phyloP scores from a whole-genome alignment of 2,888 invertebrate genomes.

The Dioctria rufipes region DNA sequence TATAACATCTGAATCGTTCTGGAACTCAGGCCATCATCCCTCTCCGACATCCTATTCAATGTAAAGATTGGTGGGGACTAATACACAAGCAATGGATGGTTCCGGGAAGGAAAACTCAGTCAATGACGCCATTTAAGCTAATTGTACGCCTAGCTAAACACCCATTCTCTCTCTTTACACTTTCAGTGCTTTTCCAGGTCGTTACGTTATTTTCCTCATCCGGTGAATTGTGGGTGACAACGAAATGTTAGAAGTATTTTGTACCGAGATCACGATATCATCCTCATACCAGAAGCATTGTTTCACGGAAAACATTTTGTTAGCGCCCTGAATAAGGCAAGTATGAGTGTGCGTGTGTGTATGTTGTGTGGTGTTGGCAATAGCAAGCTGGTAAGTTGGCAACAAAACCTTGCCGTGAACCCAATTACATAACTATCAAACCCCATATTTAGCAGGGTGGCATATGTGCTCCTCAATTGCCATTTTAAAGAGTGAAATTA shows the following conservation, averaged over 20 bases:
- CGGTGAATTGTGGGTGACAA: conserved; percentile 29
- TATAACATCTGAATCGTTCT: conserved; percentile 14
- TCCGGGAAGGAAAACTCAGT: conserved; percentile 41
- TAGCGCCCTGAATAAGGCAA: conserved; percentile 18
- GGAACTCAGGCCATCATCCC: conserved; percentile 4
- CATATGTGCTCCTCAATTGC: conserved; percentile 29
- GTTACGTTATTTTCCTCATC: conserved; percentile 41
- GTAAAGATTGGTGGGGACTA: conserved; percentile 6
- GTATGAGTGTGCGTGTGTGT: background rate
- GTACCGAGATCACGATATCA: conserved; percentile 33
- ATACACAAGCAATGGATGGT: conserved; percentile 28
- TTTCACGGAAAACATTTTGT: conserved; percentile 51
- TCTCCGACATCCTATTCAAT: background rate
- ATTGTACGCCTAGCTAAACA: conserved; percentile 39
- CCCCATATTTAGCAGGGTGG: background rate
- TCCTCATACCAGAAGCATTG: conserved; percentile 18
- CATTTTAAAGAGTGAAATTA: conserved; percentile 42
- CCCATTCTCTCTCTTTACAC: conserved; percentile 29
- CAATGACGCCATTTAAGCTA: conserved; percentile 44
- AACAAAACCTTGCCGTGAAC: conserved; percentile 14
- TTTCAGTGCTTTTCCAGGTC: conserved; percentile 42
- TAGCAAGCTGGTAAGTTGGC: conserved; percentile 15
- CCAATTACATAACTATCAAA: background rate
- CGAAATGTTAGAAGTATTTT: conserved; percentile 1
- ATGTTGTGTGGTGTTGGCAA: too few species aligned